phyloP scores from a whole-genome alignment of 2,113 vertebrate genomes.

The Clarias magur region DNA sequence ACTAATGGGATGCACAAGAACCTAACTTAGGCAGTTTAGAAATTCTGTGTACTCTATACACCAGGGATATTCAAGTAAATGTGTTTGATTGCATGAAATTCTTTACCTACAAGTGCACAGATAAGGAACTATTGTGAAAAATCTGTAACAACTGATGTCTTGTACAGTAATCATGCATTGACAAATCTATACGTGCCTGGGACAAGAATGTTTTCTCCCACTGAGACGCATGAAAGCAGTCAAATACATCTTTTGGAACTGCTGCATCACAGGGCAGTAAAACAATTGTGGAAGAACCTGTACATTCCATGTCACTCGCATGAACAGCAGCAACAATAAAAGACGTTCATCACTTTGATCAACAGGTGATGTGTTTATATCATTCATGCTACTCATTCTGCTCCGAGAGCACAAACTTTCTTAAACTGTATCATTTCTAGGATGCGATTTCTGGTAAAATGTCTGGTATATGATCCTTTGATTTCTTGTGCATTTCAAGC shows the following conservation, averaged over 20 bases:
- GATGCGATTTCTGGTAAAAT: not conserved
- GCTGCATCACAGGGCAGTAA: not conserved
- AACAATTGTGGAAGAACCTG: not conserved
- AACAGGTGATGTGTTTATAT: no score
- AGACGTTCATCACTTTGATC: no score
- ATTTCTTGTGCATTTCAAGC: no score
- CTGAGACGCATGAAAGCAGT: not conserved
- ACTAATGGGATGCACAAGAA: constrained; percentile 21
- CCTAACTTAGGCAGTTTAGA: not conserved
- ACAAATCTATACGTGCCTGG: not conserved
- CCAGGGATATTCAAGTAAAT: not conserved
- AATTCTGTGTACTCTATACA: not conserved
- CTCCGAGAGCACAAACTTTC: not conserved
- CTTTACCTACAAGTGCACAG: not conserved
- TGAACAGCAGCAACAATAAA: not conserved
- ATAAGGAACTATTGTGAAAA: not conserved
- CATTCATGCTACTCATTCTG: not conserved
- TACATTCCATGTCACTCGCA: not conserved
- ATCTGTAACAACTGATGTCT: not conserved
- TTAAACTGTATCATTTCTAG: not conserved
- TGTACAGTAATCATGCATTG: not conserved
- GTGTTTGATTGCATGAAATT: not conserved
- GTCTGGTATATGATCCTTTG: no score
- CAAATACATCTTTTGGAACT: not conserved
- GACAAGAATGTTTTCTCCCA: not conserved